Evolutionary conservation across 2,797 vertebrate genomes (phyloP), one percentile per base, ranked within the genome.

Genomic region (Trachurus trachurus): DNA sequence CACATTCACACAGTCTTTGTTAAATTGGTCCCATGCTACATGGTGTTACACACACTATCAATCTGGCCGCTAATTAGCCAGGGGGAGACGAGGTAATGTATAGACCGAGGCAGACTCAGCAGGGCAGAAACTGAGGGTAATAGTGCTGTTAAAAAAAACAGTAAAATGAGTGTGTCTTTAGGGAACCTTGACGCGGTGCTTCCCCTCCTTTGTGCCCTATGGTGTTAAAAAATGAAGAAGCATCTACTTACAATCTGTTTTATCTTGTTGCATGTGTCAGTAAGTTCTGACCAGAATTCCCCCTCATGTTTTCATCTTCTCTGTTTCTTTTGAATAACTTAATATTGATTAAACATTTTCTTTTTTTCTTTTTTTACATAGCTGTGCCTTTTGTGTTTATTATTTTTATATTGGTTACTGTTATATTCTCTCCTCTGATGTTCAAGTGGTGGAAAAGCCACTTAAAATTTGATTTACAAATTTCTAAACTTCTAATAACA

Each of bases 1-100:
- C 62, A 73, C 49, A 63, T 61, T 60, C 17, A 61, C 54, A 56
- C 13, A 49, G 72, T n/a, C 59, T 77, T 87, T 70, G n/a, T 21
- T 53, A 72, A 84, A 84, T 45, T 39, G 47, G 64, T 60, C 71
- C 66, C 54, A 71, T 13, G 54, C 29, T 34, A 57, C 54, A 17
- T 57, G 6, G n/a, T 5, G 56, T 37, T 58, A 37, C 22, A 2
- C 52, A 16, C 22, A 16, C 39, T 56, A 73, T 81, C 77, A 72
- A 58, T 76, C 69, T 79, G 68, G 74, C 66, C 40, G 9, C 50
- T 82, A 78, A 83, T 89, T 81, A 84, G 71, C 45, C 50, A 44
- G 19, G 65, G 44, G 81, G 71, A 77, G 39, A 71, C 10, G 0
- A 62, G 71, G 74, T 61, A 76, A 81, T 75, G 50, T 56, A 69